Evolutionary conservation across 2,888 invertebrate species (phyloP).

Genomic region (Drosophila nigritarsus): DNA sequence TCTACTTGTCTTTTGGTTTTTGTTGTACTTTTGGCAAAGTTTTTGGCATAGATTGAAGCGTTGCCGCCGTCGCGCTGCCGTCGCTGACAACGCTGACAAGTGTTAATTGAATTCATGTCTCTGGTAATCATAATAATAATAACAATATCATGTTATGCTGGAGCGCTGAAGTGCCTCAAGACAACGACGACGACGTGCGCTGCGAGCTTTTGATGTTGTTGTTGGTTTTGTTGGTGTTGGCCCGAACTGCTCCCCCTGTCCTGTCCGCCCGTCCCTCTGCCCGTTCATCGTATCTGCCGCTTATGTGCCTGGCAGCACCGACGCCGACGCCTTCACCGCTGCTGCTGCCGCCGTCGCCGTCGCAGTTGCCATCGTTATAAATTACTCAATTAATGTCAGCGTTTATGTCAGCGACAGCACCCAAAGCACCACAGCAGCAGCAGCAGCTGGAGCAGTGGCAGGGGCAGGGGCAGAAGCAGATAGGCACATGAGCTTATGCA

Average conservation of each 20-base stretch:
- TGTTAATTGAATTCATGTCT: slow-evolving; percentile 85
- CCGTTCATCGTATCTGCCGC: slow-evolving; percentile 42
- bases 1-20: background rate
- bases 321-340: slow-evolving; percentile 6
- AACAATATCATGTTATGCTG: slow-evolving; percentile 78
- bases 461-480: slow-evolving; percentile 36
- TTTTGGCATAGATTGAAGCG: slow-evolving; percentile 65
- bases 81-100: slow-evolving; percentile 82
- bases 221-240: slow-evolving; percentile 63
- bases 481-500: slow-evolving; percentile 72
- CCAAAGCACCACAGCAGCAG: slow-evolving; percentile 54
- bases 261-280: slow-evolving; percentile 30
- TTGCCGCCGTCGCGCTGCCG: slow-evolving; percentile 41
- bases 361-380: slow-evolving; percentile 79
- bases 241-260: slow-evolving; percentile 19
- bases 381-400: slow-evolving; percentile 84
- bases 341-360: slow-evolving; percentile 25
- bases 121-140: slow-evolving; percentile 84
- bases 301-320: slow-evolving; percentile 48
- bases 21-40: slow-evolving; percentile 31
- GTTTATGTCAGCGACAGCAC: slow-evolving; percentile 79
- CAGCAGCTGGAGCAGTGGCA: slow-evolving; percentile 12
- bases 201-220: slow-evolving; percentile 77
- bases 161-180: slow-evolving; percentile 68
- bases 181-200: slow-evolving; percentile 59